These are phyloP conservation scores for Sericinus montela DNA, from an alignment of 2,888 invertebrate species.

Conservation along the genomic window DNA sequence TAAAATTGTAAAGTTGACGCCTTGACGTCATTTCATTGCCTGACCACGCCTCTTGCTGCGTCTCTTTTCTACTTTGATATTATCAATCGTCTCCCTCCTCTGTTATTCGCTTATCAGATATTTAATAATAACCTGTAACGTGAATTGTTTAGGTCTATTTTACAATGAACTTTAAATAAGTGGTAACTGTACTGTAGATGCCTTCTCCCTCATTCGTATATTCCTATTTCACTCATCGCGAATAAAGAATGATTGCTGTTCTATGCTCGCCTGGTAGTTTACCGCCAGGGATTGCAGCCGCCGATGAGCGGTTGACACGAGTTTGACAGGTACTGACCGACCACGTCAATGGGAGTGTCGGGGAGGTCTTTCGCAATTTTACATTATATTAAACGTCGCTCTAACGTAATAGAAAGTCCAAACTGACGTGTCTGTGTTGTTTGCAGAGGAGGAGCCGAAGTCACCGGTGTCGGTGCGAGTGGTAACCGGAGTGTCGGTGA, in stretches of 20 bases:
- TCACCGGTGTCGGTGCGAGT: slow-evolving; percentile 65
- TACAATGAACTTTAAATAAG: slow-evolving; percentile 27
- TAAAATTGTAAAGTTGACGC: slow-evolving; percentile 51
- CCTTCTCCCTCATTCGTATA: slow-evolving; percentile 40
- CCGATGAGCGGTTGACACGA: slow-evolving; percentile 70
- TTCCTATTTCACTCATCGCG: slow-evolving; percentile 37
- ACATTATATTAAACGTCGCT: slow-evolving; percentile 21
- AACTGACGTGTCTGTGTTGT: slow-evolving; percentile 40
- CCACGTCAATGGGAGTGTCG: slow-evolving; percentile 34
- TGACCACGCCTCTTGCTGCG: slow-evolving; percentile 47
- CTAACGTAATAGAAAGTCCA: slow-evolving; percentile 9
- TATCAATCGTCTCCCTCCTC: slow-evolving; percentile 43
- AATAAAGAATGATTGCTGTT: slow-evolving; percentile 35
- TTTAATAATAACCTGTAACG: slow-evolving; percentile 36
- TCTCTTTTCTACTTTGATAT: slow-evolving; percentile 37
- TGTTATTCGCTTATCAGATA: slow-evolving; percentile 44
- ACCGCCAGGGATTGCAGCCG: slow-evolving; percentile 76
- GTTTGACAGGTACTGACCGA: slow-evolving; percentile 69
- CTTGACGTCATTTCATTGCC: slow-evolving; percentile 53
- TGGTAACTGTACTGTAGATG: slow-evolving; percentile 28
- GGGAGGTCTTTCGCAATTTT: slow-evolving; percentile 20
- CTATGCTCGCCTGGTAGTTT: slow-evolving; percentile 72
- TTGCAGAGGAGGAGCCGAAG: slow-evolving; percentile 73
- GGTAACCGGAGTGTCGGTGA: slow-evolving; percentile 58
- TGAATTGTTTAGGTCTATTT: slow-evolving; percentile 33